A percentile compares a stretch with the other conserved stretches of the same genome.
Evolutionary conservation across 2,113 vertebrate genomes (phyloP).

Genomic region (Porphyrio hochstetteri): DNA sequence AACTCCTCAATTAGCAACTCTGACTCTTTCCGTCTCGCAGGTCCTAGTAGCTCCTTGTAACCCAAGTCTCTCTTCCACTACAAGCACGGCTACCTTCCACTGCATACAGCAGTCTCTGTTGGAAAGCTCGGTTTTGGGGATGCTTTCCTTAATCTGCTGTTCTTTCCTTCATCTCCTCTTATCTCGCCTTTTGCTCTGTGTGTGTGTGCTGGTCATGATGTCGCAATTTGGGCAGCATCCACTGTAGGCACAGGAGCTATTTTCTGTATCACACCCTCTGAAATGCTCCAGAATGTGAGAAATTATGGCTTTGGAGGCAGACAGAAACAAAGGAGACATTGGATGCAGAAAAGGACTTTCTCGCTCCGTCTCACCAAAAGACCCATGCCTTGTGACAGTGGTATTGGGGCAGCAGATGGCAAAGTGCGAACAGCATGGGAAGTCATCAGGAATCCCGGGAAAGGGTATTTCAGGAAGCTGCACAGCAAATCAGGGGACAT

Average conservation of each 20-base stretch:
- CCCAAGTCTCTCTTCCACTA: neutral
- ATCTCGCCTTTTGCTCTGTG: neutral
- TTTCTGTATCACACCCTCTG: neutral
- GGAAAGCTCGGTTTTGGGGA: neutral
- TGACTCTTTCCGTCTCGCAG: neutral
- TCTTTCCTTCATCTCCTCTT: neutral
- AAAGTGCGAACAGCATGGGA: constrained; percentile 48
- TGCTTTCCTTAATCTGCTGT: neutral
- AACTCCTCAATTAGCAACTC: neutral
- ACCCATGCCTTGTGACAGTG: neutral
- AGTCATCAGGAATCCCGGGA: constrained; percentile 53
- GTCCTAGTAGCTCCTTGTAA: neutral
- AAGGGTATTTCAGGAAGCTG: constrained; percentile 54
- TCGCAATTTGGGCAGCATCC: accelerated
- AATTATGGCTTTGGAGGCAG: neutral
- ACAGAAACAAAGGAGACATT: neutral
- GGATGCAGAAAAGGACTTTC: neutral
- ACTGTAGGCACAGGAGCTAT: accelerated
- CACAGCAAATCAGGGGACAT: constrained; percentile 36
- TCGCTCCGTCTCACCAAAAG: constrained; percentile 10
- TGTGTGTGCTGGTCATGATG: no score
- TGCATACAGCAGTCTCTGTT: no score
- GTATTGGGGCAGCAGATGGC: constrained; percentile 66
- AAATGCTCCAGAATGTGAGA: neutral
- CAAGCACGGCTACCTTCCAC: neutral